Conservation (phyloP, 2,888 invertebrate genomes). For the Drosophila falleni region DNA sequence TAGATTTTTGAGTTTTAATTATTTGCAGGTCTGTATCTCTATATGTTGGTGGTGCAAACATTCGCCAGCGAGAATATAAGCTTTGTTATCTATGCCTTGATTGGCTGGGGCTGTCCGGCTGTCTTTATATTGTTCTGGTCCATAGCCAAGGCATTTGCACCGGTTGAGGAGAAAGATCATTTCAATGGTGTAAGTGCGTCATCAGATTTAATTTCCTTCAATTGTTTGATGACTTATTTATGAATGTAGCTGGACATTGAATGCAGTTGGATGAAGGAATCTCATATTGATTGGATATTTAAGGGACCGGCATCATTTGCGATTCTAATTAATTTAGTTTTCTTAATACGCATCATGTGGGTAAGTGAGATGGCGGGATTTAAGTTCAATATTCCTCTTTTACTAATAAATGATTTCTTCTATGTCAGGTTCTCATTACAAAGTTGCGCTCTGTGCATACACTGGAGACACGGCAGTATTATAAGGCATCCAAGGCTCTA, state of each 20-base stretch:
- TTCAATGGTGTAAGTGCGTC: slow-evolving; percentile 83
- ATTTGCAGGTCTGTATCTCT: slow-evolving; percentile 91
- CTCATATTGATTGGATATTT: slow-evolving; percentile 94
- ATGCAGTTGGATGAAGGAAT: slow-evolving; percentile 93
- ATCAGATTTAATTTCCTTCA: slow-evolving; percentile 2
- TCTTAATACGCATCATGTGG: slow-evolving; percentile 95
- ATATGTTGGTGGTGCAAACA: slow-evolving; percentile 94
- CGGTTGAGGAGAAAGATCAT: slow-evolving; percentile 79
- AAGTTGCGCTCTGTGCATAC: slow-evolving; percentile 96
- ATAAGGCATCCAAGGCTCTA: slow-evolving; percentile 95
- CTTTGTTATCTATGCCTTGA: slow-evolving; percentile 91
- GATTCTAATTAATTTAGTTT: slow-evolving; percentile 92
- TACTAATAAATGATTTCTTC: background rate
- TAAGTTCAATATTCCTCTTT: background rate
- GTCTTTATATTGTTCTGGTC: slow-evolving; percentile 83
- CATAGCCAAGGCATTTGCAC: slow-evolving; percentile 82
- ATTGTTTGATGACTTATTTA: slow-evolving; percentile 18
- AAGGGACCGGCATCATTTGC: slow-evolving; percentile 93
- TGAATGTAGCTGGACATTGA: slow-evolving; percentile 86
- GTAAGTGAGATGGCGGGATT: slow-evolving; percentile 86
- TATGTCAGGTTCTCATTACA: slow-evolving; percentile 93
- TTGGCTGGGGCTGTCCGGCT: slow-evolving; percentile 90
- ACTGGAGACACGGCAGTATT: slow-evolving; percentile 94
- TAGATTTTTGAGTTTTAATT: slow-evolving; percentile 17
- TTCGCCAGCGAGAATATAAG: slow-evolving; percentile 94